Percentiles rank a stretch among this genome's conserved stretches.
These are phyloP conservation scores for Bimastos eiseni DNA, from an alignment of 2,888 invertebrate species.

Conservation along the genomic window DNA sequence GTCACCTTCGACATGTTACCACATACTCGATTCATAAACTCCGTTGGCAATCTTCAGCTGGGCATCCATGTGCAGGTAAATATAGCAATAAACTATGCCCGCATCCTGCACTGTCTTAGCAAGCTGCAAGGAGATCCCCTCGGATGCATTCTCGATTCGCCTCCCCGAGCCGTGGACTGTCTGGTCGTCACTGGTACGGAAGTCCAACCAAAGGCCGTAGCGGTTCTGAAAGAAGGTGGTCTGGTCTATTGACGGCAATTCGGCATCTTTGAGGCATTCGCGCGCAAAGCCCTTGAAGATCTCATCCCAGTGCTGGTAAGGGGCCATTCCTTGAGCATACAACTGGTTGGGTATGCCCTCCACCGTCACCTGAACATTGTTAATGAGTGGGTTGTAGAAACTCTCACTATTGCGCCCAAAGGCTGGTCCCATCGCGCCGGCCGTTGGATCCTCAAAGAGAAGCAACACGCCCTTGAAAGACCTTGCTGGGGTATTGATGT, in stretches of 20 bases:
- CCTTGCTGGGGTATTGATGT: constrained; percentile 24
- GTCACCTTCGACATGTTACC: neutral
- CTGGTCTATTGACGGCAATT: neutral
- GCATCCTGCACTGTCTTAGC: neutral
- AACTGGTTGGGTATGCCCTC: neutral
- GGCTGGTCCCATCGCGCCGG: neutral
- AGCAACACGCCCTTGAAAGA: constrained; percentile 32
- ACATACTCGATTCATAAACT: neutral
- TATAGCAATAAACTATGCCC: neutral
- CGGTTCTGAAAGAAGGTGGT: neutral
- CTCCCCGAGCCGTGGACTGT: neutral
- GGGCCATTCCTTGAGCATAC: neutral
- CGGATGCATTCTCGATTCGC: neutral
- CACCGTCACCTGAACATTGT: constrained; percentile 29
- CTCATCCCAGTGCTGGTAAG: neutral
- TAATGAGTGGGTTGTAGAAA: constrained; percentile 34
- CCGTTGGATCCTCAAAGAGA: constrained; percentile 28
- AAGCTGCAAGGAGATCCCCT: neutral
- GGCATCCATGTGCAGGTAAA: neutral
- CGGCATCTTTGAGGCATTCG: neutral
- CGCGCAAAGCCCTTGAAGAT: neutral
- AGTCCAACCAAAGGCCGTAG: neutral
- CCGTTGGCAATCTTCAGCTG: neutral
- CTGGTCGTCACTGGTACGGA: neutral
- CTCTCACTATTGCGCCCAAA: constrained; percentile 22